These are phyloP conservation scores for Drosophila ercepeae DNA, from an alignment of 1,140 invertebrate genomes.

Conservation along the genomic window DNA sequence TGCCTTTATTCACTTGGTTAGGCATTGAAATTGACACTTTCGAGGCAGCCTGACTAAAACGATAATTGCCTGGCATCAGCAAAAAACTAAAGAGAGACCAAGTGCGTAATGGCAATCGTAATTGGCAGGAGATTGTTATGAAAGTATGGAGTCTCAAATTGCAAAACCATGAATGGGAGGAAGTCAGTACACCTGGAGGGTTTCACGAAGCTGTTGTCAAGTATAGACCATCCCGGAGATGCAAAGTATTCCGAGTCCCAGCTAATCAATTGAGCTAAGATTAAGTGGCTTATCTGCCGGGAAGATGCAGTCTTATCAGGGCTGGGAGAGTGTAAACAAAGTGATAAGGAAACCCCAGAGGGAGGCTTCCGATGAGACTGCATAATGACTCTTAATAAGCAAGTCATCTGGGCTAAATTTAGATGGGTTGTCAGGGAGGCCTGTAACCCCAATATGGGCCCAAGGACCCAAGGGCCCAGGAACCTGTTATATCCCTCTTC, in stretches of 20 bases:
- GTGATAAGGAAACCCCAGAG: not conserved
- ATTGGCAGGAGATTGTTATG: constrained; percentile 21
- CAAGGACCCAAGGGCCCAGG: not conserved
- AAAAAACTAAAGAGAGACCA: constrained; percentile 2
- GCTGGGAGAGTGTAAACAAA: not conserved
- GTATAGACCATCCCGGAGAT: constrained; percentile 17
- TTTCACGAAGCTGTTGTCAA: constrained; percentile 22
- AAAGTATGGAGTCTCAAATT: constrained; percentile 17
- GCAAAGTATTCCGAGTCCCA: constrained; percentile 6
- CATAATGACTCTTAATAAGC: too few relatives aligned
- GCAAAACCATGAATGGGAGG: constrained; percentile 12
- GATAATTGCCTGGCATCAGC: constrained; percentile 27
- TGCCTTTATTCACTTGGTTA: constrained; percentile 40
- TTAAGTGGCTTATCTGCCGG: constrained; percentile 11
- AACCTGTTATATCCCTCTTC: not conserved
- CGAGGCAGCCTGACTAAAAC: constrained; percentile 32
- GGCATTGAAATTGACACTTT: constrained; percentile 52
- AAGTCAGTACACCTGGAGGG: constrained; percentile 10
- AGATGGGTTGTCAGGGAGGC: not conserved
- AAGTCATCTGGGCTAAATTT: not conserved
- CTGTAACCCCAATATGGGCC: not conserved
- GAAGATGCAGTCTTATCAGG: not conserved
- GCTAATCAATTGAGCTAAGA: constrained; percentile 6
- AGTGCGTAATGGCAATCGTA: constrained; percentile 37
- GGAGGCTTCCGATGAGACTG: too few relatives aligned